Base-by-base conservation (phyloP, 1,140 invertebrate species). In the Protaetia brevitarsis region DNA sequence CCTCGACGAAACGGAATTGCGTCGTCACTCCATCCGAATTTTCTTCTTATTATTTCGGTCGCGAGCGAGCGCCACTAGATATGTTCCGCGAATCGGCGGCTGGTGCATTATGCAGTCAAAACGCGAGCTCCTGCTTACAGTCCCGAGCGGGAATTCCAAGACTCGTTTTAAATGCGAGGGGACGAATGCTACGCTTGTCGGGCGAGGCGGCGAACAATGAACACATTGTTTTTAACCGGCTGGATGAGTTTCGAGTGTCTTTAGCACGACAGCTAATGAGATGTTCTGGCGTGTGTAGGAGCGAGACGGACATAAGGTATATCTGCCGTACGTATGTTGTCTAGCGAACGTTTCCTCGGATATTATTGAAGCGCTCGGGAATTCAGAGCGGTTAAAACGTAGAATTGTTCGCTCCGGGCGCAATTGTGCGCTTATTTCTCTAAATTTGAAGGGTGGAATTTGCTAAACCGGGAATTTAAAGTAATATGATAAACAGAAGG, bases 171-270 rank as follows among this genome's bases (percentile, higher is more conserved):
- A 21, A 23, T 51, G 41, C 16, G 19, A 19, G 26, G 6, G 6
- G 41, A 51, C 41, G 41, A 8, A 23, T 51, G 26, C 21, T 51
- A 51, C 41, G 41, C 11, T 10, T 16, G 34, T 23, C 19, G 19
- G 21, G 26, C 41, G 5, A n/a, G n/a, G 19, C 41, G 41, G 10
- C 41, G 26, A 51, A 51, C 41, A 51, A 51, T 51, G 41, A 51
- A 51, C 41, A 51, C 26, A 51, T 51, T 51, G 41, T 51, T 51
- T 51, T 51, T 51, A 51, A 51, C 41, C 41, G 19, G 41, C 41
- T 51, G 5, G 41, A 51, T 51, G 41, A 51, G 19, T 51, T 51
- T 51, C 5, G 41, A 51, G 41, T 23, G 41, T 8, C 26, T 51
- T 51, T 26, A 51, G 5, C 26, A 51, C 3, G 26, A 51, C 41